These are phyloP conservation scores for Apus apus DNA, from an alignment of 2,113 vertebrate species.

Conservation along the genomic window DNA sequence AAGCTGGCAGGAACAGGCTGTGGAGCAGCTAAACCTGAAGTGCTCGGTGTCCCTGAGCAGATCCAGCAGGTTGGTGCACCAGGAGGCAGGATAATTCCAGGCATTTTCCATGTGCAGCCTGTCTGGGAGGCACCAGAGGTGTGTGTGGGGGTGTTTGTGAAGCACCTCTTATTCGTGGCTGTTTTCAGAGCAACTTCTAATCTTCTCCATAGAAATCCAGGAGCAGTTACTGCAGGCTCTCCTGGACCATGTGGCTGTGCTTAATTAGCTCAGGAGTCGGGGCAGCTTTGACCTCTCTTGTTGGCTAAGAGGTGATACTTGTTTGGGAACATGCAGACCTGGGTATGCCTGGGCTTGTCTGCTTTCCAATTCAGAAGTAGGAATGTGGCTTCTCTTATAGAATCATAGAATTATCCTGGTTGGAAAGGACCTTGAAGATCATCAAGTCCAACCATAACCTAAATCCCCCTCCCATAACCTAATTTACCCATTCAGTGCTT, in stretches of 20 bases:
- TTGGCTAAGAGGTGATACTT: not conserved
- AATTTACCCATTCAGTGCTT: too few species aligned
- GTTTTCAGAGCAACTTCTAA: not conserved
- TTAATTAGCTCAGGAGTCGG: not conserved
- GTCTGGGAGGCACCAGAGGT: not conserved
- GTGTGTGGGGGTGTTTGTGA: not conserved
- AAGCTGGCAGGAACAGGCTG: not conserved
- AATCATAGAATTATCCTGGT: too few species aligned
- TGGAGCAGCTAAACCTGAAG: too few species aligned
- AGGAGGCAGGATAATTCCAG: not conserved
- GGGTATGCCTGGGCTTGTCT: not conserved
- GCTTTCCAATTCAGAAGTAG: not conserved
- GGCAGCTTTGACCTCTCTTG: not conserved
- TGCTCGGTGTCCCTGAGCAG: not conserved
- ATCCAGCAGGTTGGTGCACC: not conserved
- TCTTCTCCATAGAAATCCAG: not conserved
- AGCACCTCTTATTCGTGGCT: fast-evolving
- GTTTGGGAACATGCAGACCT: not conserved
- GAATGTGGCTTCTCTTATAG: not conserved
- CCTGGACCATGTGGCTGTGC: not conserved
- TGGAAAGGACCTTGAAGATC: too few species aligned
- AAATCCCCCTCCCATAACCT: too few species aligned
- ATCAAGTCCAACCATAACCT: too few species aligned
- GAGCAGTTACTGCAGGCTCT: not conserved
- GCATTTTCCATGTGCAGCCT: not conserved